phyloP scores from a whole-genome alignment of 2,888 invertebrate genomes.

The Drosophila lutescens region DNA sequence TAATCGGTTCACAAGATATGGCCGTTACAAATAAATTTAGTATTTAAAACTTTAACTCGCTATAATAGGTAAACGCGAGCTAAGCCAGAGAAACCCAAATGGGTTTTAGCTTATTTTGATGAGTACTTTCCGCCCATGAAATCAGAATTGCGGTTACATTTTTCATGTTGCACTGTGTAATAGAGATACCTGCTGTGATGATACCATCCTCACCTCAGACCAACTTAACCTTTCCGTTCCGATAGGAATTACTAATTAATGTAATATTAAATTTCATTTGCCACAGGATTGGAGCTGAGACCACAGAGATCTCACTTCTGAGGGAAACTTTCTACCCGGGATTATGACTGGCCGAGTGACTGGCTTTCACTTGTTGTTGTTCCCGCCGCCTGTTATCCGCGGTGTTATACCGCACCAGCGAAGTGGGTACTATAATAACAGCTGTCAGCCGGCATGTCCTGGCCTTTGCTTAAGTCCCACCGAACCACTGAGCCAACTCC shows the following conservation, averaged over 20 bases:
- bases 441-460: conserved; percentile 61
- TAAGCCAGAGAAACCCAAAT: too few relatives aligned
- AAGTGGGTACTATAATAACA: conserved; percentile 58
- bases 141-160: too few relatives aligned
- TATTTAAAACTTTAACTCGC: too few relatives aligned
- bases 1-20: too few relatives aligned
- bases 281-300: conserved; percentile 7
- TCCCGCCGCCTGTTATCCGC: conserved; percentile 32
- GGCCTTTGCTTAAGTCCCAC: conserved; percentile 42
- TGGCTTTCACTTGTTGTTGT: conserved; percentile 38
- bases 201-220: not conserved
- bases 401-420: conserved; percentile 21
- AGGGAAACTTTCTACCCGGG: conserved; percentile 32
- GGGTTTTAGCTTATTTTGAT: too few relatives aligned
- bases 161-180: too few relatives aligned
- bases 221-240: not conserved
- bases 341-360: conserved; percentile 37
- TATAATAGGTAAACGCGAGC: too few relatives aligned
- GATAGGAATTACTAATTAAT: conserved; percentile 30
- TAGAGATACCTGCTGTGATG: not conserved
- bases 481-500: not conserved
- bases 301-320: conserved; percentile 7
- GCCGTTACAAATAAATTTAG: too few relatives aligned
- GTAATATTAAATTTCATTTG: conserved; percentile 35
- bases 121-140: too few relatives aligned